A percentile compares a stretch with the other conserved stretches of the same genome.
Conservation (phyloP, 2,888 invertebrate species). For the Copidosoma aretas region DNA sequence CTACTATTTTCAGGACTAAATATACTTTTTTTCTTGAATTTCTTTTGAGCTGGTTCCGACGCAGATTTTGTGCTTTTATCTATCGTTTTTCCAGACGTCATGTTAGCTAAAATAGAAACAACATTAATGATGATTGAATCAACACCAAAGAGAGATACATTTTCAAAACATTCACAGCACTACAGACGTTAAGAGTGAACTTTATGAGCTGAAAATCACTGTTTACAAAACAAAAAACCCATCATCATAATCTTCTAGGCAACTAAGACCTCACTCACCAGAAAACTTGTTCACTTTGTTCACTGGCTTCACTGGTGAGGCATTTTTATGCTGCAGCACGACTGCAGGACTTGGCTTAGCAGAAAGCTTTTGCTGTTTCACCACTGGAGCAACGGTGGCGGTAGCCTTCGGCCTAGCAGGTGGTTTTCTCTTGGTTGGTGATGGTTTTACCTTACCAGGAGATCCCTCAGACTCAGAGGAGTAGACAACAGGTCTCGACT, state of each 20-base stretch:
- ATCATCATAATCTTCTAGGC: not conserved
- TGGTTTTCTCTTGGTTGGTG: slow-evolving; percentile 64
- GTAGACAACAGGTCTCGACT: slow-evolving; percentile 53
- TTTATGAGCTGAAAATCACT: not conserved
- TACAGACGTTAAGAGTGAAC: not conserved
- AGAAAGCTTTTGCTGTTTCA: slow-evolving; percentile 65
- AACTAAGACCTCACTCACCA: slow-evolving; percentile 43
- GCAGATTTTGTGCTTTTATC: slow-evolving; percentile 49
- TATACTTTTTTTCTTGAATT: slow-evolving; percentile 76
- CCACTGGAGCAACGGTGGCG: slow-evolving; percentile 67
- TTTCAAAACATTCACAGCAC: not conserved
- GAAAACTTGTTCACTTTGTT: slow-evolving; percentile 54
- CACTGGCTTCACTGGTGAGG: slow-evolving; percentile 53
- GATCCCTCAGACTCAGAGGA: slow-evolving; percentile 60
- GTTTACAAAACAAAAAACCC: not conserved
- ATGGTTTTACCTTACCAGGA: slow-evolving; percentile 55
- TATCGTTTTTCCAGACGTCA: slow-evolving; percentile 43
- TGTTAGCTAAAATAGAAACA: slow-evolving; percentile 32
- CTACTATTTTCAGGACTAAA: slow-evolving; percentile 82
- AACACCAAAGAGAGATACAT: not conserved
- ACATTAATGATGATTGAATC: not conserved
- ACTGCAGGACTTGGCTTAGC: slow-evolving; percentile 56
- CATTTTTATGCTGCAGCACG: slow-evolving; percentile 51
- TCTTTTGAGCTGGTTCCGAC: slow-evolving; percentile 57
- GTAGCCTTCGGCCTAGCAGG: slow-evolving; percentile 71